Conservation (phyloP, 2,113 vertebrate species). For the Coracopsis vasa region DNA sequence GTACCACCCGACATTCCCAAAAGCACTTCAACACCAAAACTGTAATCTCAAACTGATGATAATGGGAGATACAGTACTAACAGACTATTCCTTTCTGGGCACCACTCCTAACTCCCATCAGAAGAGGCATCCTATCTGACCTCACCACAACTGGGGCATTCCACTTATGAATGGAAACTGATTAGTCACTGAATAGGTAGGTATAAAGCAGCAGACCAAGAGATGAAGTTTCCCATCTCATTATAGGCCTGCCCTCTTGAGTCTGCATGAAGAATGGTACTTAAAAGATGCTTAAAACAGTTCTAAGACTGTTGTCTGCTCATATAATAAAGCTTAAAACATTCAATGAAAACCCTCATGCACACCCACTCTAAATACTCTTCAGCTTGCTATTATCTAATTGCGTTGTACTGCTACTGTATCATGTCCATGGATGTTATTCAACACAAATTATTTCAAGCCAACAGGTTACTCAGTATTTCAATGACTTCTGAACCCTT, state of each 20-base stretch:
- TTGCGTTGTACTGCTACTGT: not conserved
- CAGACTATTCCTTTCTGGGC: not conserved
- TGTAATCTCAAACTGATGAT: not conserved
- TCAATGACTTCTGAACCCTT: not conserved
- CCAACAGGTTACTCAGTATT: not conserved
- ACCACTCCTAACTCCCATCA: not conserved
- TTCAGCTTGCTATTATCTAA: not conserved
- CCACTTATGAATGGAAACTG: not conserved
- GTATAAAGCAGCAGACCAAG: not conserved
- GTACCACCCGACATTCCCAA: not conserved
- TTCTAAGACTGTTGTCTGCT: not conserved
- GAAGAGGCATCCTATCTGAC: not conserved
- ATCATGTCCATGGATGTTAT: not conserved
- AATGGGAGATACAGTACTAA: accelerated
- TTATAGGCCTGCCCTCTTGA: not conserved
- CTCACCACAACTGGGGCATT: not conserved
- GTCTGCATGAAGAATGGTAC: not conserved
- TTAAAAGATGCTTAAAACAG: not conserved
- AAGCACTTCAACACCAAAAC: not conserved
- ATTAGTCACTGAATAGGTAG: not conserved
- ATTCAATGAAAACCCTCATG: not conserved
- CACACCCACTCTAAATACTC: not conserved
- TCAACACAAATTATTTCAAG: not conserved
- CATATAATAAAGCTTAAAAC: not conserved
- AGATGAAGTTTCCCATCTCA: not conserved